Evolutionary conservation across 2,113 vertebrate genomes (phyloP).

Genomic region (Ivindomyrus marchei): DNA sequence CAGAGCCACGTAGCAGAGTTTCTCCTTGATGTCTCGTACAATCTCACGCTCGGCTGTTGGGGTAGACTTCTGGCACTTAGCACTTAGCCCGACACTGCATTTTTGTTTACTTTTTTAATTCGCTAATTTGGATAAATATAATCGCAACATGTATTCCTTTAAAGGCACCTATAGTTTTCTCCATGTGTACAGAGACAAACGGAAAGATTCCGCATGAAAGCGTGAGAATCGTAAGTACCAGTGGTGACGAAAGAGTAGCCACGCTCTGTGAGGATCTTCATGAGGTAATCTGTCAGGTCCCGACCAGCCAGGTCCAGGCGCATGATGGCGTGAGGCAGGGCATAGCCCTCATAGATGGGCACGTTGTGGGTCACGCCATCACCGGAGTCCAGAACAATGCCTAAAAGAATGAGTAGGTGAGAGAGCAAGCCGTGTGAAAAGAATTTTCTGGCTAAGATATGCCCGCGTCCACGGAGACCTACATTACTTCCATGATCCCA

Average conservation of each 20-base stretch:
- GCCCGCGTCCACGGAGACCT: background rate
- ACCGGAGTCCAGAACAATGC: conserved; percentile 88
- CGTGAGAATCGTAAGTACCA: conserved; percentile 53
- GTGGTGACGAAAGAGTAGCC: conserved; percentile 94
- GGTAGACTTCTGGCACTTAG: background rate
- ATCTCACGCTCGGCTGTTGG: conserved; percentile 86
- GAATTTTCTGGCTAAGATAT: background rate
- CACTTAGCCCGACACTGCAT: background rate
- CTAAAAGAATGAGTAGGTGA: conserved; percentile 41
- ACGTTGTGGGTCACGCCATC: conserved; percentile 79
- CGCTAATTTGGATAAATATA: background rate
- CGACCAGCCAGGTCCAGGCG: conserved; percentile 78
- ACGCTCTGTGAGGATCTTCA: conserved; percentile 93
- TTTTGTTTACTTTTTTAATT: background rate
- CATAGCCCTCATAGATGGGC: conserved; percentile 78
- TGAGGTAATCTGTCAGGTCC: conserved; percentile 93
- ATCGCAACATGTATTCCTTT: background rate
- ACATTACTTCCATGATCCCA: background rate
- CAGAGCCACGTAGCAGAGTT: conserved; percentile 85
- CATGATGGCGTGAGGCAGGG: conserved; percentile 78
- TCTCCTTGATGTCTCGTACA: conserved; percentile 92
- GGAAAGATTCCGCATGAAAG: background rate
- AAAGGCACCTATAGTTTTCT: background rate
- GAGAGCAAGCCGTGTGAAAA: background rate
- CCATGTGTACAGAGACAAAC: background rate